phyloP scores from a whole-genome alignment of 2,888 invertebrate species.

The Drosophila robusta region DNA sequence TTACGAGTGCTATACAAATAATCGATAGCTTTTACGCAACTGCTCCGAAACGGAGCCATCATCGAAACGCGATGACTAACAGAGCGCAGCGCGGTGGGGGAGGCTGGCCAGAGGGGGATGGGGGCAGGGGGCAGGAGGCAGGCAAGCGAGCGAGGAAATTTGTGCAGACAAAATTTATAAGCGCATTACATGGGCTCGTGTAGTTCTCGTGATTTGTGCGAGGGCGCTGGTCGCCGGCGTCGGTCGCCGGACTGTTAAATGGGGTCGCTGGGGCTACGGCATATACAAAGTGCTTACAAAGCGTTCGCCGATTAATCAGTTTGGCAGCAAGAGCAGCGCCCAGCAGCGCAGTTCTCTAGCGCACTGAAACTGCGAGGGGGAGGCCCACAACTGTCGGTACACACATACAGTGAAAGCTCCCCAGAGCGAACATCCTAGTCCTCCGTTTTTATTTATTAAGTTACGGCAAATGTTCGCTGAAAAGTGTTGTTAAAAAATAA shows the following conservation, averaged over 20 bases:
- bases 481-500: no score
- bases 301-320: conserved; percentile 79
- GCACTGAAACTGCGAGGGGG: conserved; percentile 18
- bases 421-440: background rate
- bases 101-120: no score
- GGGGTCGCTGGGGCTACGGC: conserved; percentile 36
- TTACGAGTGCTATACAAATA: conserved; percentile 62
- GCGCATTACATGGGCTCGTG: conserved; percentile 72
- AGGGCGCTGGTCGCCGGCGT: conserved; percentile 18
- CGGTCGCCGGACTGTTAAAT: conserved; percentile 19
- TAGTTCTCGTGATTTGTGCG: conserved; percentile 72
- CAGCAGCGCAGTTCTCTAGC: conserved; percentile 9
- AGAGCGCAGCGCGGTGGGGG: background rate
- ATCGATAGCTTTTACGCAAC: conserved; percentile 74
- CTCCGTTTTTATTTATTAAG: no score
- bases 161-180: conserved; percentile 77
- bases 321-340: conserved; percentile 55
- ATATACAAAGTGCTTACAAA: conserved; percentile 75
- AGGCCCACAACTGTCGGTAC: background rate
- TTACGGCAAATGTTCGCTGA: no score
- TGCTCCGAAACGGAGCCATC: conserved; percentile 52
- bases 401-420: background rate
- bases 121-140: background rate
- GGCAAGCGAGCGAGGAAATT: conserved; percentile 55
- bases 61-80: conserved; percentile 18